Evolutionary conservation across 2,113 vertebrate species (phyloP), one percentile per base, ranked within the genome.

Genomic region (Carettochelys insculpta): DNA sequence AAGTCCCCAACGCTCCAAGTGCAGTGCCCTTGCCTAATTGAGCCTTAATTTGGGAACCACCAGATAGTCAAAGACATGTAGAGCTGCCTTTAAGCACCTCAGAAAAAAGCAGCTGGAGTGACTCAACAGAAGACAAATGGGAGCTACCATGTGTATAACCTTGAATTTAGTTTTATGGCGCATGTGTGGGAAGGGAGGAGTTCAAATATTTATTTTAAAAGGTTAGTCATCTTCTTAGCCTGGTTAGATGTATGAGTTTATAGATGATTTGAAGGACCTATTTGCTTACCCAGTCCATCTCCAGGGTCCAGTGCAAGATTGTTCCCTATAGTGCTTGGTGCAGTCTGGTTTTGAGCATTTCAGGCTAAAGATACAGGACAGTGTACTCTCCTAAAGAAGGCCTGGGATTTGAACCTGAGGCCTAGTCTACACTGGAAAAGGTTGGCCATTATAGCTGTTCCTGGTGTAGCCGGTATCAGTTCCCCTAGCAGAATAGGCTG

Each of bases 381-480:
- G 38, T 56, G n/a, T 94, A 53, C 31, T 83, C 52, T 90, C 48
- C 83, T 86, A 24, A 45, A 77, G 85, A 61, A 20, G 45, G 34
- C 51, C 45, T 52, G 76, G 41, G 47, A 79, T 80, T 93, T 92
- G 48, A 54, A 90, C 92, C 29, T 87, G 68, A 91, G 83, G 78
- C 71, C 71, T 45, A 43, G 22, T 75, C 25, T 75, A 75, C 41
- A 45, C 22, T 14, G 41, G 71, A 75, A 45, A 45, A 75, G 13
- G 24, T 75, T 41, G 25, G 24, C 71, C 71, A 75, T 24, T 75
- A 45, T 45, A 45, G 51, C 6, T 19, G 93, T 86, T 94, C 16
- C 75, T 90, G 51, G 83, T 52, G 27, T 88, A 92, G 71, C 6
- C 92, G 76, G 12, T 0, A 2, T 78, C 77, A 79, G 41, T 48